These are phyloP conservation scores for Hystrix cristata DNA, from an alignment of 2,113 vertebrate genomes.

Conservation along the genomic window DNA sequence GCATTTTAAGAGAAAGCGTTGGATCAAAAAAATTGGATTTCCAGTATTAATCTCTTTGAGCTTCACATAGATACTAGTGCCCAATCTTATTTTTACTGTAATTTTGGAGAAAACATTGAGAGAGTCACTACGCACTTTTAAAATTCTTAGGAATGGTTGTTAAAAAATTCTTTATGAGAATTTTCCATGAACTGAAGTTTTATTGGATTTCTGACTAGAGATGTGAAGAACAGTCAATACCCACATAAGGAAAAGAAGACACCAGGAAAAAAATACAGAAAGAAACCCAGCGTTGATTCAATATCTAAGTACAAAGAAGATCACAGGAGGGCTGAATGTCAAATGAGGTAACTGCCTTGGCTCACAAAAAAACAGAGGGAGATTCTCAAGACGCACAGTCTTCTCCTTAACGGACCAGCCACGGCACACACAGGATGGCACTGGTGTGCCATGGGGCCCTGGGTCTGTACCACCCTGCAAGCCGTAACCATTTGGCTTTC, in stretches of 20 bases:
- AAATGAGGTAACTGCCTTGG: background rate
- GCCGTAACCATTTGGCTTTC: constrained; percentile 71
- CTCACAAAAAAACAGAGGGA: background rate
- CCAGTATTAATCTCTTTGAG: constrained; percentile 59
- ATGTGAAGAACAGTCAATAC: constrained; percentile 50
- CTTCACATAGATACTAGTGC: background rate
- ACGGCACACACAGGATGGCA: constrained; percentile 57
- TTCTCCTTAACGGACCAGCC: constrained; percentile 53
- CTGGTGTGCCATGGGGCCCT: constrained; percentile 72
- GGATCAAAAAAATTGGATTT: background rate
- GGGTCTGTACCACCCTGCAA: constrained; percentile 76
- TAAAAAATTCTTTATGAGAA: constrained; percentile 68
- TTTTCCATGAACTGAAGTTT: constrained; percentile 63
- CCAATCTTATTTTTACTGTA: constrained; percentile 4
- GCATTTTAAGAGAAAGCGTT: background rate
- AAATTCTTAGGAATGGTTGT: constrained; percentile 30
- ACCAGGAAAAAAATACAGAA: background rate
- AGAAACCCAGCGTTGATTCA: constrained; percentile 49
- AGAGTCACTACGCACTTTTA: background rate
- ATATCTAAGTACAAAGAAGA: background rate
- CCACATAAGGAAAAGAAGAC: background rate
- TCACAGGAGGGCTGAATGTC: background rate
- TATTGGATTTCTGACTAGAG: constrained; percentile 61
- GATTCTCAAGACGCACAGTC: background rate
- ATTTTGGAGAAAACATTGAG: constrained; percentile 53